phyloP scores from a whole-genome alignment of 2,797 vertebrate species.

The Ceryle rudis region DNA sequence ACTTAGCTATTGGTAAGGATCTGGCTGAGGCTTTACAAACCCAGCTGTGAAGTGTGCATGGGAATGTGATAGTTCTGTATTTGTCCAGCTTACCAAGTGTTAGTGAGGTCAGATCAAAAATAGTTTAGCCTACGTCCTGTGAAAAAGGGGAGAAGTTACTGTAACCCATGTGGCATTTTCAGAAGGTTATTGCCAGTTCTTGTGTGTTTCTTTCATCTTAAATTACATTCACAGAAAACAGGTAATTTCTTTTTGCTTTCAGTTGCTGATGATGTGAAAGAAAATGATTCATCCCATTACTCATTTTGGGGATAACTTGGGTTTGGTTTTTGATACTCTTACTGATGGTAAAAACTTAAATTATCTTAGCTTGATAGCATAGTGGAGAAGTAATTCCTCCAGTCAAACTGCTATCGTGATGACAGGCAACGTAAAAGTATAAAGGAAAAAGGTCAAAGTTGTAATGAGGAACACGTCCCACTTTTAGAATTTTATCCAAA shows the following conservation, averaged over 20 bases:
- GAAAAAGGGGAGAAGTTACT: neutral
- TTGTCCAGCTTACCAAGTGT: neutral
- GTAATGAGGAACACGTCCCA: neutral
- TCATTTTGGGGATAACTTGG: neutral
- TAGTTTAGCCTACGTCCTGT: neutral
- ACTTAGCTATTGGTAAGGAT: neutral
- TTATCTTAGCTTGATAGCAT: neutral
- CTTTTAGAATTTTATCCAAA: neutral
- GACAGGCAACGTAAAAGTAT: neutral
- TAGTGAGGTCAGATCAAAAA: neutral
- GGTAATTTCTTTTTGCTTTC: neutral
- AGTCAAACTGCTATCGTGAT: neutral
- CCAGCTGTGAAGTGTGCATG: neutral
- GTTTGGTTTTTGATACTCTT: neutral
- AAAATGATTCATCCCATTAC: neutral
- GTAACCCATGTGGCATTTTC: neutral
- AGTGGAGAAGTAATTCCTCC: neutral
- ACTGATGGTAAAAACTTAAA: neutral
- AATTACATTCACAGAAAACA: neutral
- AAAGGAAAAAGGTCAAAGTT: neutral
- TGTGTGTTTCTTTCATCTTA: neutral
- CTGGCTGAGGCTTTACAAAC: neutral
- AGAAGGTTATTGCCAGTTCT: neutral
- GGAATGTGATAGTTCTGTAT: neutral
- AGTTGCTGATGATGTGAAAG: neutral